These are phyloP conservation scores for Dermatemys mawii DNA, from an alignment of 2,113 vertebrate genomes.

Conservation along the genomic window DNA sequence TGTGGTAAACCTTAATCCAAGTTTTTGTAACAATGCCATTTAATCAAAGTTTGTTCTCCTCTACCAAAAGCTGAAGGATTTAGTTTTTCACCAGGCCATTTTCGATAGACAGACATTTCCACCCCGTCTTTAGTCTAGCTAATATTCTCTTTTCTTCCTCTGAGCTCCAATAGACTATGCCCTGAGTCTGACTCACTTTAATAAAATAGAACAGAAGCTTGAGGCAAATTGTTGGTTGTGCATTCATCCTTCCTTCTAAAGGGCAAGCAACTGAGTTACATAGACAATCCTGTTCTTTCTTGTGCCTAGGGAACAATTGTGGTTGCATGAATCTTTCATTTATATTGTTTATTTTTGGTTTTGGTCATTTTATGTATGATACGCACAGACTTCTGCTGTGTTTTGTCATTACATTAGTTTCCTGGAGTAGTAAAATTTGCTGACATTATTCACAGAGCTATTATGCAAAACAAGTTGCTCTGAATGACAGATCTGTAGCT, in stretches of 20 bases:
- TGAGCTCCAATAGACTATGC: not conserved
- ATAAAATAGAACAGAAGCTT: not conserved
- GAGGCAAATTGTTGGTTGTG: not conserved
- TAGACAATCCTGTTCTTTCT: not conserved
- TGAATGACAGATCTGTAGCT: not conserved
- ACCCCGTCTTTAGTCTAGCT: not conserved
- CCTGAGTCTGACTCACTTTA: not conserved
- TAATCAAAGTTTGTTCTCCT: not conserved
- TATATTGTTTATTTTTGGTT: not conserved
- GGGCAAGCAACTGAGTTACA: not conserved
- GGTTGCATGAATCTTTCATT: not conserved
- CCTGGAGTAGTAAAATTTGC: not conserved
- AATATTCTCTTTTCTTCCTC: not conserved
- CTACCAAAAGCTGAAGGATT: fast-evolving
- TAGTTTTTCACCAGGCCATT: not conserved
- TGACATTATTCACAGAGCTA: fast-evolving
- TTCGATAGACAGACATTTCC: not conserved
- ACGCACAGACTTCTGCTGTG: not conserved
- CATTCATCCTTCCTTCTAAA: not conserved
- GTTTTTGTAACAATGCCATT: not conserved
- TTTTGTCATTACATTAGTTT: not conserved
- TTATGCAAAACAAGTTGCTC: not conserved
- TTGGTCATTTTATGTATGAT: fast-evolving
- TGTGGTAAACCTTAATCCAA: not conserved
- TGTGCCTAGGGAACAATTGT: not conserved